Base-by-base conservation (phyloP, 1,140 invertebrate genomes). In the Berghia stephanieae region DNA sequence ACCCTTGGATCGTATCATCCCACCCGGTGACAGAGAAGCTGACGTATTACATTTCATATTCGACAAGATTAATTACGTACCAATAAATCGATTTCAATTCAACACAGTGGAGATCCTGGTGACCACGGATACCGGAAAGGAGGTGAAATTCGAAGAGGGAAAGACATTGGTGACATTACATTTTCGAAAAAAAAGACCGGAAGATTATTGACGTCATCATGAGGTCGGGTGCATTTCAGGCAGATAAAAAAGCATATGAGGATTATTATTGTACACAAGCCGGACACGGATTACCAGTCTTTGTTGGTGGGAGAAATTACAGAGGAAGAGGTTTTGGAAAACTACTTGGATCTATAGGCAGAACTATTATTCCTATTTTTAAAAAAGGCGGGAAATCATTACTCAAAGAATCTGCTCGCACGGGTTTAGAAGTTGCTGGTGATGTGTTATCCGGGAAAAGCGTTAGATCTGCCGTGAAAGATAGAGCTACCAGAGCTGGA, bases 91-190 rank as follows among this genome's bases (percentile, higher is more conserved):
- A 34, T 49, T 31, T 21, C 40, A 71, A 21, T 71, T 49, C 31
- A 71, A 71, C 44, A 27, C 43, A 8, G 69, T 71, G 43, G 44
- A 71, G 36, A 71, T 71, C 44, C 24, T 71, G 31, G 46, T 71
- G 52, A 71, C 43, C n/a, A 71, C 42, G 34, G 69, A 71, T 46
- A 71, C 44, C 8, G 69, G 69, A 1, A 71, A 71, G 52, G 40
- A 40, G 10, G 16, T 71, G 16, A 34, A n/a, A 71, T 71, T 71
- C 38, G 31, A 1, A 43, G 52, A 34, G 2, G 69, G 69, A 2
- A 71, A 34, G 1, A 71, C 69, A 3, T 34, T 71, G n/a, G 43
- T 49, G 44, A 71, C 69, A 31, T 46, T 71, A 31, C 69, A 71
- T 27, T 71, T 71, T 49, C 43, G 69, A 27, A 8, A 46, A n/a